Evolutionary conservation across 2,797 vertebrate species (phyloP).

Genomic region (Chlorospingus flavigularis): DNA sequence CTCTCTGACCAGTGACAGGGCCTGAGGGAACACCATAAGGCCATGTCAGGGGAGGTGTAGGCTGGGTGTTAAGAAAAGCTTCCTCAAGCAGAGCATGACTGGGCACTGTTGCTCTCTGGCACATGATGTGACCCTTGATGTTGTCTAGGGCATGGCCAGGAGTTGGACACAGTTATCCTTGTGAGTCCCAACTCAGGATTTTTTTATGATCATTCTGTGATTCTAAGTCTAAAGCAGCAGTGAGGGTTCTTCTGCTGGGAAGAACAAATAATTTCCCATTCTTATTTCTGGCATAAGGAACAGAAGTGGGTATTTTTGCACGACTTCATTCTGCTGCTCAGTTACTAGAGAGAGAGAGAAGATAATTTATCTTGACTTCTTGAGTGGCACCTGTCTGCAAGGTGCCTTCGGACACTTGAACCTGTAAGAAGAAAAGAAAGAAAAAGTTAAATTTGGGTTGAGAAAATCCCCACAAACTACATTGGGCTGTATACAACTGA

Average conservation of each 20-base stretch:
- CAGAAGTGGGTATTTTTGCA: neutral
- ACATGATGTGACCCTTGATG: neutral
- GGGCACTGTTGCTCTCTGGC: neutral
- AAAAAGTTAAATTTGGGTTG: neutral
- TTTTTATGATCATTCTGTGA: neutral
- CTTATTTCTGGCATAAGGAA: neutral
- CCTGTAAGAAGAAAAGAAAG: neutral
- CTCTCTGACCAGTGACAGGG: neutral
- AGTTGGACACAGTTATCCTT: neutral
- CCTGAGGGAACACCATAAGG: accelerated
- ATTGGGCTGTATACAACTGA: neutral
- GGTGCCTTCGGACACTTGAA: neutral
- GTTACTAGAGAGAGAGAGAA: neutral
- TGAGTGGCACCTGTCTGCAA: neutral
- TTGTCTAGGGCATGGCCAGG: neutral
- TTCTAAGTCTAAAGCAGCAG: neutral
- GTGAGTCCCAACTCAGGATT: neutral
- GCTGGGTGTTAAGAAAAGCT: neutral
- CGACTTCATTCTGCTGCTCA: neutral
- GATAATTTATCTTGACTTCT: neutral
- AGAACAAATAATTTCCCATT: neutral
- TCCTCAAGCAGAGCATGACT: neutral
- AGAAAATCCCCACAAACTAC: accelerated
- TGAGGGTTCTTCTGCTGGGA: neutral
- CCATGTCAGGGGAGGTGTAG: neutral